Conservation (phyloP, 2,888 invertebrate species). For the Argynnis bischoffii region DNA sequence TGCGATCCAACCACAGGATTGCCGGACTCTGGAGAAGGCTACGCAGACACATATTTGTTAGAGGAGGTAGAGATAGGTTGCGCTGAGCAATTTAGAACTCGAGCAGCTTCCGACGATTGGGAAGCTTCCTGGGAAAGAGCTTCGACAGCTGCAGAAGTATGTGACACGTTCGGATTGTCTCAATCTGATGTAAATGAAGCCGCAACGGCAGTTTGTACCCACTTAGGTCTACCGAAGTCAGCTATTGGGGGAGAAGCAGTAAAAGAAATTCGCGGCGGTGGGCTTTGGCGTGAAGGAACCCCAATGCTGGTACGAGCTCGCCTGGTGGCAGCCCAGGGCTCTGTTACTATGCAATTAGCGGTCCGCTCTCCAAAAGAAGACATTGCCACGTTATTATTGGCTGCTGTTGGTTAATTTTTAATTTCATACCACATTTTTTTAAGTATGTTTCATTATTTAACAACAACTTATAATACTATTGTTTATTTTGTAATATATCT, state of each 20-base stretch:
- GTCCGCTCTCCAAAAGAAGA: conserved; percentile 91
- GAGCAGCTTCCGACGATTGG: conserved; percentile 58
- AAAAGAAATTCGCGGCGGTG: conserved; percentile 73
- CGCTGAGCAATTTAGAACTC: conserved; percentile 60
- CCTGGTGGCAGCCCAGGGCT: conserved; percentile 85
- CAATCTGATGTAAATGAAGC: conserved; percentile 57
- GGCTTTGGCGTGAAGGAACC: conserved; percentile 92
- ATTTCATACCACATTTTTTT: not conserved
- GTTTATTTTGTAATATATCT: not conserved
- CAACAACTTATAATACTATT: not conserved
- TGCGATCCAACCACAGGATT: conserved; percentile 97
- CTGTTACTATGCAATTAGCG: conserved; percentile 96
- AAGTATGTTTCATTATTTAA: conserved; percentile 3
- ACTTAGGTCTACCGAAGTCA: conserved; percentile 57
- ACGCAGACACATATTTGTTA: conserved; percentile 96
- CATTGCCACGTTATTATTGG: conserved; percentile 92
- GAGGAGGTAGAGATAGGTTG: conserved; percentile 86
- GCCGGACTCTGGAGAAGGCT: conserved; percentile 95
- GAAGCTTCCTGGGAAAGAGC: conserved; percentile 89
- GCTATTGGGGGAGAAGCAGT: conserved; percentile 59
- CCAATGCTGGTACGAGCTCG: conserved; percentile 93
- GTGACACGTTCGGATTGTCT: conserved; percentile 95
- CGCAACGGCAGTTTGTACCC: conserved; percentile 60
- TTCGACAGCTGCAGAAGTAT: conserved; percentile 85
- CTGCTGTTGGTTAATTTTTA: conserved; percentile 88